These are phyloP conservation scores for Caranx melampygus DNA, from an alignment of 2,113 vertebrate genomes.

Conservation along the genomic window DNA sequence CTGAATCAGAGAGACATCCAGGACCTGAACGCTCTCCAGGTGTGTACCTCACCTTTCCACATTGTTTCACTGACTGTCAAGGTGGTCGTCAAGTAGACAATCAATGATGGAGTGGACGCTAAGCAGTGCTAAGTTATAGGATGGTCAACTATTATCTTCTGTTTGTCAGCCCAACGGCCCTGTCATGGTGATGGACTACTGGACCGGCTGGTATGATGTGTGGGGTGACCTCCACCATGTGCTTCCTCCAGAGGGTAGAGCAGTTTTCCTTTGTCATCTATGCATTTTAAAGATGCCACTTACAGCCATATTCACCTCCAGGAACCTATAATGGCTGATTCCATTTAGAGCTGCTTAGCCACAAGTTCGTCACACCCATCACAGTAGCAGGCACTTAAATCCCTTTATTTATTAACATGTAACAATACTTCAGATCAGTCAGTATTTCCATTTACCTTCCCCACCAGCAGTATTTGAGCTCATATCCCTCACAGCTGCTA, in stretches of 20 bases:
- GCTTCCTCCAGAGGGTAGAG: slow-evolving; percentile 90
- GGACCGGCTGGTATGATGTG: slow-evolving; percentile 92
- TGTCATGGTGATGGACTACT: slow-evolving; percentile 94
- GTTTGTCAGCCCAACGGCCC: slow-evolving; percentile 86
- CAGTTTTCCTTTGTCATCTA: background rate
- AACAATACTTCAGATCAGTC: background rate
- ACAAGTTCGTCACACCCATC: background rate
- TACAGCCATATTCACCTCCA: background rate
- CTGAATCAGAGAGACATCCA: slow-evolving; percentile 82
- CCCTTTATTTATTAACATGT: background rate
- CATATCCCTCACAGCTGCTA: background rate
- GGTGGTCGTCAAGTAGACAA: background rate
- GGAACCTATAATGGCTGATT: background rate
- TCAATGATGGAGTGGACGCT: background rate
- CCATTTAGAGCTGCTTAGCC: background rate
- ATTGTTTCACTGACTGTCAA: background rate
- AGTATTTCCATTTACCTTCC: background rate
- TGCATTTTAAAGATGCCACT: background rate
- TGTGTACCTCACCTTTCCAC: slow-evolving; percentile 53
- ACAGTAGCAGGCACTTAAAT: background rate
- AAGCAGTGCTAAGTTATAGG: background rate
- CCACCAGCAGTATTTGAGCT: background rate
- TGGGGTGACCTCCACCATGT: slow-evolving; percentile 94
- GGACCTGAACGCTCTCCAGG: slow-evolving; percentile 85
- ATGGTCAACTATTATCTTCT: slow-evolving; percentile 4